Percentiles rank a stretch among this genome's conserved stretches.
Evolutionary conservation across 2,888 invertebrate genomes (phyloP).

Genomic region (Linyphia triangularis): DNA sequence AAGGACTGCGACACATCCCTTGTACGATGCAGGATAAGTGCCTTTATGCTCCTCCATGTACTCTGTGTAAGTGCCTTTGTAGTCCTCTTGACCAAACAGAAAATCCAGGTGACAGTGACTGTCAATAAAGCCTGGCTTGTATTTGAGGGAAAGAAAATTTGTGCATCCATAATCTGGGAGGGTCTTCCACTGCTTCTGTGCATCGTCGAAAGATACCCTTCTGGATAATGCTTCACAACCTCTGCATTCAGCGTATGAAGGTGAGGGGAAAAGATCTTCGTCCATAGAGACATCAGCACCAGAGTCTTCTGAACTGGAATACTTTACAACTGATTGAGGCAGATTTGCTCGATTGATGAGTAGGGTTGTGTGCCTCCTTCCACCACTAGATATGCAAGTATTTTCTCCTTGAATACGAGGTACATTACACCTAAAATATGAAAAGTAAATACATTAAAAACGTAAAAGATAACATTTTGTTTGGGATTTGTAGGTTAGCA

Average conservation of each 20-base stretch:
- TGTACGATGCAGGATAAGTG: conserved; percentile 79
- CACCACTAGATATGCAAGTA: too few species aligned
- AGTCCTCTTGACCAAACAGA: conserved; percentile 47
- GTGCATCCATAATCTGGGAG: background rate
- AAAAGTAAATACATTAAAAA: too few species aligned
- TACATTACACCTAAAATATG: too few species aligned
- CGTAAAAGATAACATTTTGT: too few species aligned
- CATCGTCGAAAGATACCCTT: background rate
- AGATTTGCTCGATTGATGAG: too few species aligned
- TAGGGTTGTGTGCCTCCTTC: too few species aligned
- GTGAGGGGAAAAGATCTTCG: too few species aligned
- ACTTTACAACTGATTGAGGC: too few species aligned
- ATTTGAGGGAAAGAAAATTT: conserved; percentile 1
- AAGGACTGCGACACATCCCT: conserved; percentile 81
- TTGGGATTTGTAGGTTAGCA: too few species aligned
- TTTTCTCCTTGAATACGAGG: too few species aligned
- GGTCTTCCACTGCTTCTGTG: background rate
- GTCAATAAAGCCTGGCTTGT: conserved; percentile 77
- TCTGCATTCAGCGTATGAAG: background rate
- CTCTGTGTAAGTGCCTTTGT: conserved; percentile 77
- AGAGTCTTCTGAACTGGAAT: too few species aligned
- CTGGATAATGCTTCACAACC: background rate
- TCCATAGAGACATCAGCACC: too few species aligned
- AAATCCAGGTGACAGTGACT: conserved; percentile 80
- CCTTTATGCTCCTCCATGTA: conserved; percentile 77